Conservation (phyloP, 2,888 invertebrate genomes). For the Slavum lentiscoides region DNA sequence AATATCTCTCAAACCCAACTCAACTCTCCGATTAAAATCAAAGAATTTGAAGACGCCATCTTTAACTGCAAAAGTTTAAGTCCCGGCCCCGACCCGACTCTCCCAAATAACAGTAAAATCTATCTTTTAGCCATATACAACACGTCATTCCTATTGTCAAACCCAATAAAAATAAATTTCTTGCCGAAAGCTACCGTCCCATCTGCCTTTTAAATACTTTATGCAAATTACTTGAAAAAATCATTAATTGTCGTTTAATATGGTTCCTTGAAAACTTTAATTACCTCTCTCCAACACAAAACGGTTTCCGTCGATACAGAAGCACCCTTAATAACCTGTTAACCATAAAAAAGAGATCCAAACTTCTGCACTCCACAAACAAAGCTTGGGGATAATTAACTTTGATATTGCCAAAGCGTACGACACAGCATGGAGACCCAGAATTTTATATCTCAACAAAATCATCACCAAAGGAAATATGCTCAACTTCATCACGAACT, state of each 20-base stretch:
- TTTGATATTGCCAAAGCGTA: not conserved
- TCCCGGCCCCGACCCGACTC: not conserved
- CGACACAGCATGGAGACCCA: too few relatives aligned
- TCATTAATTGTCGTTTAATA: not conserved
- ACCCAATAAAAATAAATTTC: constrained; percentile 13
- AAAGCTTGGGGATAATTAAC: not conserved
- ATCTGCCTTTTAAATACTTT: constrained; percentile 3
- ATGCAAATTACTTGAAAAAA: constrained; percentile 23
- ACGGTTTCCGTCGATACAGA: not conserved
- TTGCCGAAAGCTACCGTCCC: constrained; percentile 16
- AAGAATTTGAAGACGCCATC: not conserved
- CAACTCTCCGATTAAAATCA: not conserved
- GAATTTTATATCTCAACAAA: not conserved
- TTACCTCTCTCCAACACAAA: not conserved
- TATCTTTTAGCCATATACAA: constrained; percentile 8
- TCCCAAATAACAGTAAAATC: too few relatives aligned
- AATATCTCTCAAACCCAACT: not conserved
- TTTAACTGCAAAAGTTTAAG: not conserved
- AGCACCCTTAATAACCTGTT: not conserved
- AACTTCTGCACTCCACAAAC: not conserved
- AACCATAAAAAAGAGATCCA: constrained; percentile 1
- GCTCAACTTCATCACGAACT: too few relatives aligned
- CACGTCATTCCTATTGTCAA: constrained; percentile 13
- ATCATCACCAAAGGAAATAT: not conserved
- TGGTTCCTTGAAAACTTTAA: not conserved